Evolutionary conservation across 2,888 invertebrate genomes (phyloP).

Genomic region (Latrodectus hesperus): DNA sequence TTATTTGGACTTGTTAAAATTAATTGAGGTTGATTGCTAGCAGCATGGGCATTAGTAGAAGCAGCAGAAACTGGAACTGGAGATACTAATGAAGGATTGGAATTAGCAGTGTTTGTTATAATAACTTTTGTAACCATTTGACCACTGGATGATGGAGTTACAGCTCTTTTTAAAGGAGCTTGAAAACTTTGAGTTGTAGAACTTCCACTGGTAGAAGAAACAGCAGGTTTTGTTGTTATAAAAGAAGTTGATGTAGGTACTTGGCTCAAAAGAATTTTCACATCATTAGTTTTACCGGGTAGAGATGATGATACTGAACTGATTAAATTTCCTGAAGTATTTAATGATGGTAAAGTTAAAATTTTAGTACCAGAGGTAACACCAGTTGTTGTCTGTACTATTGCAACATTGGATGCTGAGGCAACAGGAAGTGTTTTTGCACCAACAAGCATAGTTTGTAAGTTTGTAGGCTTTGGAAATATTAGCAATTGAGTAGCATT

Average conservation of each 20-base stretch:
- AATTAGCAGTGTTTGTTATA: constrained; percentile 74
- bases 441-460: constrained; percentile 35
- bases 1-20: constrained; percentile 76
- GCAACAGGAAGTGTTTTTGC: constrained; percentile 32
- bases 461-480: constrained; percentile 51
- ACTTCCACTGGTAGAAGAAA: constrained; percentile 29
- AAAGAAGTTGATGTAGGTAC: constrained; percentile 30
- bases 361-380: constrained; percentile 37
- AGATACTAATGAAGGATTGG: constrained; percentile 72
- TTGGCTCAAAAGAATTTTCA: constrained; percentile 52
- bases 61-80: constrained; percentile 64
- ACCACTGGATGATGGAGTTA: constrained; percentile 53
- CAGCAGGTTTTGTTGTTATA: constrained; percentile 40
- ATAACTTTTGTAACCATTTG: constrained; percentile 72
- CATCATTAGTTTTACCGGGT: constrained; percentile 44
- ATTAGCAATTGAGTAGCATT: constrained; percentile 45
- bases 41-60: constrained; percentile 30
- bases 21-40: constrained; percentile 65
- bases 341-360: constrained; percentile 72
- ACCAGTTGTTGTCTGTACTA: constrained; percentile 40
- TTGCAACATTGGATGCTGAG: constrained; percentile 48
- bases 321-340: constrained; percentile 42
- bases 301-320: constrained; percentile 25
- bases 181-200: constrained; percentile 19
- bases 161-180: constrained; percentile 58